Conservation (phyloP, 1,140 invertebrate species). For the Drosophila leontia region DNA sequence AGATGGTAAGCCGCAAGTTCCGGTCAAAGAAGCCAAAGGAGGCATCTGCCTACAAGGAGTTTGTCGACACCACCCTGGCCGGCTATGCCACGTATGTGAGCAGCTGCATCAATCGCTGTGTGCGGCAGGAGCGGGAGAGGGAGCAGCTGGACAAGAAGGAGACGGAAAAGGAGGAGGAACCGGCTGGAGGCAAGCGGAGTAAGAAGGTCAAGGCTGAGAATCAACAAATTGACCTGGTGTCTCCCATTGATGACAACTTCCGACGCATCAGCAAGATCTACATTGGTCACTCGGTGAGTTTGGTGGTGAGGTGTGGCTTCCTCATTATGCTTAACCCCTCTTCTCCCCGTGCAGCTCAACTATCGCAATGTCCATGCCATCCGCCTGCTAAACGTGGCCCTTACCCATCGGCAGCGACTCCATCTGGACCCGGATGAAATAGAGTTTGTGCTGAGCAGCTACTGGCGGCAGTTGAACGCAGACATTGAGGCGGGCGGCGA, state of each 20-base stretch:
- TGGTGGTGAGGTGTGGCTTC: no score
- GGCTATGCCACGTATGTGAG: slow-evolving; percentile 62
- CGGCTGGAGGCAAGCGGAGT: not conserved
- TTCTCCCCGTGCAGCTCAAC: slow-evolving; percentile 48
- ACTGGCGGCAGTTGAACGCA: slow-evolving; percentile 72
- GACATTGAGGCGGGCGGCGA: slow-evolving; percentile 48
- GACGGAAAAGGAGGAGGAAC: not conserved
- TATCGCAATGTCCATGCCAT: slow-evolving; percentile 73
- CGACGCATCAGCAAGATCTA: slow-evolving; percentile 80
- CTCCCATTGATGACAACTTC: slow-evolving; percentile 58
- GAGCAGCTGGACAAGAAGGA: slow-evolving; percentile 14
- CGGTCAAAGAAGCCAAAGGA: slow-evolving; percentile 51
- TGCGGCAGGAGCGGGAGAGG: slow-evolving; percentile 26
- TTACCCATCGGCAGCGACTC: slow-evolving; percentile 67
- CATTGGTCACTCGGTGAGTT: slow-evolving; percentile 75
- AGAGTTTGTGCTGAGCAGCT: slow-evolving; percentile 71
- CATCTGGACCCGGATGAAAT: slow-evolving; percentile 80
- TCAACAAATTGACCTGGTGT: not conserved
- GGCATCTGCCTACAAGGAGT: slow-evolving; percentile 49
- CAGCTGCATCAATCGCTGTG: slow-evolving; percentile 59
- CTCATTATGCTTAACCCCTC: no score
- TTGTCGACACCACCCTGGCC: slow-evolving; percentile 54
- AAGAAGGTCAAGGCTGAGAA: slow-evolving; percentile 12
- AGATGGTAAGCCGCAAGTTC: slow-evolving; percentile 63
- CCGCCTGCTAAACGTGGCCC: slow-evolving; percentile 66